Evolutionary conservation across 2,113 vertebrate species (phyloP).

Genomic region (Corvus cornix): DNA sequence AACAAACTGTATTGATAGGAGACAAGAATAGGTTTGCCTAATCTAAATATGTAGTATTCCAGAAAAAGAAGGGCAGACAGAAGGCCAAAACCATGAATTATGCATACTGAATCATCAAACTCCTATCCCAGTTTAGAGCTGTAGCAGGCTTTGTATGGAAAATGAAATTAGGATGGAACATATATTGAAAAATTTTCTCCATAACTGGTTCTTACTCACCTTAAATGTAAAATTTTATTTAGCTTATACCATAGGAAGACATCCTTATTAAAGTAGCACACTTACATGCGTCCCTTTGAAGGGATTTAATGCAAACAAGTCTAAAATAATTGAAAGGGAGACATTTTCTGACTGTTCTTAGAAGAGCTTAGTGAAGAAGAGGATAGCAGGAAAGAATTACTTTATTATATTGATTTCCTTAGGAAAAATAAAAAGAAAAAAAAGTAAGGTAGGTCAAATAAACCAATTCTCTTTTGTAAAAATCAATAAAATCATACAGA

Average conservation of each 20-base stretch:
- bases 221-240: slow-evolving; percentile 92
- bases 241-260: slow-evolving; percentile 82
- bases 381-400: slow-evolving; percentile 87
- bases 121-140: slow-evolving; percentile 73
- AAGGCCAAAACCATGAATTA: slow-evolving; percentile 88
- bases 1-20: slow-evolving; percentile 59
- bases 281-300: slow-evolving; percentile 75
- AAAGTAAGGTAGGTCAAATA: slow-evolving; percentile 87
- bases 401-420: slow-evolving; percentile 94
- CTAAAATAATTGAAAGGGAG: slow-evolving; percentile 91
- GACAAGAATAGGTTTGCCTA: slow-evolving; percentile 84
- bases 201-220: slow-evolving; percentile 90
- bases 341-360: slow-evolving; percentile 83
- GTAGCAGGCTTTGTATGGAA: slow-evolving; percentile 77
- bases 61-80: slow-evolving; percentile 77
- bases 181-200: slow-evolving; percentile 94
- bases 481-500: slow-evolving; percentile 74
- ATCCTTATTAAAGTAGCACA: slow-evolving; percentile 81
- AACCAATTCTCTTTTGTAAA: slow-evolving; percentile 82
- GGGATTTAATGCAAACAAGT: slow-evolving; percentile 90
- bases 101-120: slow-evolving; percentile 87
- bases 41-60: slow-evolving; percentile 86
- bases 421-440: neutral
- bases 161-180: slow-evolving; percentile 85
- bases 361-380: slow-evolving; percentile 83